Conservation (phyloP, 2,797 vertebrate genomes). For the Acestrorhynchus altus region DNA sequence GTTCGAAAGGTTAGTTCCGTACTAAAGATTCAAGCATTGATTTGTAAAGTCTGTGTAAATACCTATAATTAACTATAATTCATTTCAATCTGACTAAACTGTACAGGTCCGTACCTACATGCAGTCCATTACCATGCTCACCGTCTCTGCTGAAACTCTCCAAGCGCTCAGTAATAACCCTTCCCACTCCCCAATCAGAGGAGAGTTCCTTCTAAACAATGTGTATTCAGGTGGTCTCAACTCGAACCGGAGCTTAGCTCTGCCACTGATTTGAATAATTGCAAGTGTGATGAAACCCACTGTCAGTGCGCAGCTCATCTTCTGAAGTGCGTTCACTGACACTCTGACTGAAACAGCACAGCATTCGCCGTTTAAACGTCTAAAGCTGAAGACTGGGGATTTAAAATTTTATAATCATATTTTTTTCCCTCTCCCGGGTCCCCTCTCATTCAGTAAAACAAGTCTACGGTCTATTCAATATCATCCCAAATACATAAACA, state of each 20-base stretch:
- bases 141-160: not conserved
- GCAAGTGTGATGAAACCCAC: constrained; percentile 36
- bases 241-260: not conserved
- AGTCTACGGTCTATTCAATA: not conserved
- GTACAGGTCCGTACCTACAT: not conserved
- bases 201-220: not conserved
- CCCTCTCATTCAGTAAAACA: not conserved
- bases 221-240: not conserved
- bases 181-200: not conserved
- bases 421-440: not conserved
- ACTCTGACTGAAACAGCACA: not conserved
- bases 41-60: no score
- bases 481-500: not conserved
- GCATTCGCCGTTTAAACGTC: not conserved
- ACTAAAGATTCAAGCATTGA: no score
- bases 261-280: constrained; percentile 43
- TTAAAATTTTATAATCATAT: not conserved
- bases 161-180: not conserved
- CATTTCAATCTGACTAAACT: not conserved
- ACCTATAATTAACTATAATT: no score
- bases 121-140: not conserved
- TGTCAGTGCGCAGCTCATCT: not conserved
- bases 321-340: not conserved
- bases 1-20: no score
- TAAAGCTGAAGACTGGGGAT: not conserved